Base-by-base conservation (phyloP, 2,888 invertebrate genomes). In the Clepsis dumicolana region DNA sequence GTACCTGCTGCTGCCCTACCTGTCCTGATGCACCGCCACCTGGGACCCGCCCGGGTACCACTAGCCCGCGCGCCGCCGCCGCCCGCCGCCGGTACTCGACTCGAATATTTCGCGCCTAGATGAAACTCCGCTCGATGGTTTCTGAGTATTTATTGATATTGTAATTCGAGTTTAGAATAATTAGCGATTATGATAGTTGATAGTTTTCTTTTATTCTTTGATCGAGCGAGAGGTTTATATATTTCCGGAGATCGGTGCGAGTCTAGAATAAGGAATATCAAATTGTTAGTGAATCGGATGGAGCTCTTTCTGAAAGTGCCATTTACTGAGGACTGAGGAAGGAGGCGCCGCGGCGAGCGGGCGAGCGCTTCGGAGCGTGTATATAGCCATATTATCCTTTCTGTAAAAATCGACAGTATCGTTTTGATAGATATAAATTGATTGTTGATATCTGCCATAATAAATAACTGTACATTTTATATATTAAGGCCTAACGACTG, bases 21-120 rank as follows among this genome's bases (percentile, higher is more conserved):
- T 94, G 78, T 95, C 95, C 88, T 95, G 95, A 95, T 95, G 90
- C 81, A 95, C 94, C 84, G 95, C 94, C 87, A 90, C 93, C 71
- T 94, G 93, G 93, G 94, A 94, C 83, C 94, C 94, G 73, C 94
- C 93, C 80, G 91, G 92, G 77, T 92, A 85, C 85, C 78, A 85
- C 76, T 93, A 93, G 83, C 87, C 61, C 32, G n/a, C 48, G 14
- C 70, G n/a, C 54, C 48, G 53, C 25, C n/a, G 2, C 74, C 60
- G 66, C 74, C 74, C 78, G 73, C 75, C 73, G 75, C 75, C 73
- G 69, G 78, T 77, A 78, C 75, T 79, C 71, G 70, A 73, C 78
- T 79, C 74, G 81, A 77, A 79, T 77, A 63, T 77, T n/a, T 76
- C 75, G 78, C 81, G 78, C 78, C 81, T 79, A 73, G 76, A 74